phyloP scores from a whole-genome alignment of 2,113 vertebrate genomes.

The Dicrurus megarhynchus region DNA sequence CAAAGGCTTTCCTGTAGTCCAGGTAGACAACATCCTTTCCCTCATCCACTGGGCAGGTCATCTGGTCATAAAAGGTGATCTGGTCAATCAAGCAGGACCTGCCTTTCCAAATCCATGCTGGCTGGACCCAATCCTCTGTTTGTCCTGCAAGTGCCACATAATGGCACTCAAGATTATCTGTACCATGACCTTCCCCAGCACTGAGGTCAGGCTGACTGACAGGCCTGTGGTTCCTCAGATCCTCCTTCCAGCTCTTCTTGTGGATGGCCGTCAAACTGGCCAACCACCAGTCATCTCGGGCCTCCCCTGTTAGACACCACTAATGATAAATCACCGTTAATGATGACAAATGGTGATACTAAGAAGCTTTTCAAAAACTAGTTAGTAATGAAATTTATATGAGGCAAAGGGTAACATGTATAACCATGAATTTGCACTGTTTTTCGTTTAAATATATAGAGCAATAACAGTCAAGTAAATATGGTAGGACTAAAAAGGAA shows the following conservation, averaged over 20 bases:
- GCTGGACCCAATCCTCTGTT: not conserved
- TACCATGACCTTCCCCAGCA: not conserved
- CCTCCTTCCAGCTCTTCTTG: not conserved
- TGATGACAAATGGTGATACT: not conserved
- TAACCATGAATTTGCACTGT: not conserved
- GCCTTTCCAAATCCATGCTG: not conserved
- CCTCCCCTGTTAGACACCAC: not conserved
- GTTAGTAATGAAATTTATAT: not conserved
- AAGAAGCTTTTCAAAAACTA: not conserved
- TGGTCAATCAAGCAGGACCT: rapidly evolving
- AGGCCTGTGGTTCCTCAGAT: not conserved
- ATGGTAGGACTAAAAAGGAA: not conserved
- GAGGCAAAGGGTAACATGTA: not conserved
- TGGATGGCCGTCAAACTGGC: rapidly evolving
- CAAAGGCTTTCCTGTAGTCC: not conserved
- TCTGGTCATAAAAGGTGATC: rapidly evolving
- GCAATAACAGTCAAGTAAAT: not conserved
- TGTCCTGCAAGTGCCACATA: not conserved
- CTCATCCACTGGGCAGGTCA: no score
- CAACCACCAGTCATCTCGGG: not conserved
- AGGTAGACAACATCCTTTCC: not conserved
- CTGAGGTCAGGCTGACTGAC: not conserved
- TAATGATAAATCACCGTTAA: not conserved
- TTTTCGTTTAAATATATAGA: not conserved
- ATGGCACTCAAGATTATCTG: not conserved